Evolutionary conservation across 2,888 invertebrate genomes (phyloP), one percentile per base, ranked within the genome.

Genomic region (Drosophila dives): DNA sequence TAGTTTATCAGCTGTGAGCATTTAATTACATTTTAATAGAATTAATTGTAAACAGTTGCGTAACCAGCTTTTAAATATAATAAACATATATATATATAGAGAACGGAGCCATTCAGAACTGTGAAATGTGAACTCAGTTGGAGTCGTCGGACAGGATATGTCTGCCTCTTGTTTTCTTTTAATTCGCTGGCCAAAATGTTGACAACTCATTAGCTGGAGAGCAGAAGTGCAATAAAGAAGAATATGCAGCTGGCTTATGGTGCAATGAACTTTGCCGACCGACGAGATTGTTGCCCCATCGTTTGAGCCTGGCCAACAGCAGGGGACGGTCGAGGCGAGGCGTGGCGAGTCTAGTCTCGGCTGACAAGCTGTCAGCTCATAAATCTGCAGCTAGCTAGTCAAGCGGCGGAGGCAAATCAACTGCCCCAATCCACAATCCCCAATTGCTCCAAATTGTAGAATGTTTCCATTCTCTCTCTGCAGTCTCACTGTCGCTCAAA

Each of bases 141-240:
- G 15, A 26, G 62, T 65, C 66, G 65, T 65, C 72, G 58, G 54
- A 38, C 71, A 79, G 84, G 68, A 69, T 60, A 59, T 72, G 60
- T 51, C 48, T 65, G 55, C 29, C 34, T 59, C 49, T 34, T 23
- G 45, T 26, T 38, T 10, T 45, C 49, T 66, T 62, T 74, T 23
- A 61, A 48, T 77, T 63, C 68, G 50, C 64, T 71, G 68, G 67
- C 72, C 75, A 66, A 74, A 78, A 73, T 77, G 88, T 89, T 77
- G 88, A 83, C 90, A 88, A 77, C 83, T 86, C 81, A 87, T 86
- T 89, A 85, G 79, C 75, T 51, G 33, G 29, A 72, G 42, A 68
- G 56, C 62, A 63, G 61, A 29, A 54, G 23, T 23, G 8, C 45
- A 32, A 51, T 20, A 17, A 26, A 42, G 7, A 34, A 38, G 42